Evolutionary conservation across 2,113 vertebrate species (phyloP).

Genomic region (Clarias magur): DNA sequence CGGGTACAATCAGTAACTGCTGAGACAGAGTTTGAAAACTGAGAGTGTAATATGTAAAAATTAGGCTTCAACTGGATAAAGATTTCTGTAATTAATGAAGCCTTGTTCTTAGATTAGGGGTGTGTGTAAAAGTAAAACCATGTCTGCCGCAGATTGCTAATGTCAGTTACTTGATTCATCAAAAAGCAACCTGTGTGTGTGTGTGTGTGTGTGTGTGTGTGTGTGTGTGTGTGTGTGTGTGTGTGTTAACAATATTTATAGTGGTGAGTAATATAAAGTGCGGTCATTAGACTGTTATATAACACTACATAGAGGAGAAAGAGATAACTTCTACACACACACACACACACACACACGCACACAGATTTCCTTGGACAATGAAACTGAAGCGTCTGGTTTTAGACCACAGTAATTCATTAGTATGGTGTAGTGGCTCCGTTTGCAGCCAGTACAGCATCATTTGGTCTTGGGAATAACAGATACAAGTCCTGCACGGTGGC

Average conservation of each 20-base stretch:
- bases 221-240: constrained; percentile 7
- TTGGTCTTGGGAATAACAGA: too few relatives aligned
- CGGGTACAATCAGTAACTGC: too few relatives aligned
- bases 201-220: constrained; percentile 10
- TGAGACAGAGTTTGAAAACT: too few relatives aligned
- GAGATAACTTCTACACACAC: not conserved
- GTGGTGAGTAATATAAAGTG: not conserved
- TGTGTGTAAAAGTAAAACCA: not conserved
- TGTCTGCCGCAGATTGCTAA: not conserved
- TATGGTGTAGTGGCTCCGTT: too few relatives aligned
- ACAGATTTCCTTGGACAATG: not conserved
- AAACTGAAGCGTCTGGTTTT: too few relatives aligned
- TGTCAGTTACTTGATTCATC: not conserved
- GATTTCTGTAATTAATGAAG: too few relatives aligned
- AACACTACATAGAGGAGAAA: not conserved
- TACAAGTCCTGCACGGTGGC: too few relatives aligned
- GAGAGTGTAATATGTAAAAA: too few relatives aligned
- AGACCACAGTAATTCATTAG: too few relatives aligned
- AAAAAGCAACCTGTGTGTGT: not conserved
- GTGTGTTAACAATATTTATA: not conserved
- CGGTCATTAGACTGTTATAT: not conserved
- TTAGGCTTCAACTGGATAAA: too few relatives aligned
- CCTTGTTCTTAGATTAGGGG: too few relatives aligned
- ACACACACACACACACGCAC: constrained; percentile 18
- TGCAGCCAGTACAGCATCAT: too few relatives aligned